A percentile compares a stretch with the other conserved stretches of the same genome.
These are phyloP conservation scores for Molossus alvarezi DNA, from an alignment of 2,797 vertebrate genomes.

Conservation along the genomic window DNA sequence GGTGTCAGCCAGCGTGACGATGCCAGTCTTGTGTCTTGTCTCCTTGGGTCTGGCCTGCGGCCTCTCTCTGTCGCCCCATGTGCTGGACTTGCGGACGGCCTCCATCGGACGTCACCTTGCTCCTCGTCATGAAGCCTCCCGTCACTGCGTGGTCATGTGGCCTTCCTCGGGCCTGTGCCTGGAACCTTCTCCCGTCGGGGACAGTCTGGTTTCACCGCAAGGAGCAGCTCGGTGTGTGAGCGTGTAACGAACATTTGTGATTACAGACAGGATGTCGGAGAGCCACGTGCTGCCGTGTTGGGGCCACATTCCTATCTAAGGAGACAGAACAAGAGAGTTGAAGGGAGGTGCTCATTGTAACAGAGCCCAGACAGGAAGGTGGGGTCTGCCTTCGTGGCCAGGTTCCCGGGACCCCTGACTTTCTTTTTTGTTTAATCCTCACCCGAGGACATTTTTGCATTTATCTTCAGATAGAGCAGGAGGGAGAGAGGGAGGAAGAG, in stretches of 20 bases:
- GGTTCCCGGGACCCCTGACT: neutral
- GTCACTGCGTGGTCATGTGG: fast-evolving
- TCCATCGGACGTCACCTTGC: neutral
- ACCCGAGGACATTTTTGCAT: too few relatives aligned
- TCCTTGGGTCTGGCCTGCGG: too few relatives aligned
- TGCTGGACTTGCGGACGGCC: fast-evolving
- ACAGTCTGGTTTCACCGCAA: fast-evolving
- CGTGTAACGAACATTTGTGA: neutral
- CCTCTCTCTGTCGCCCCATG: neutral
- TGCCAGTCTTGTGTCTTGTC: neutral
- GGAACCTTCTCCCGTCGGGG: neutral
- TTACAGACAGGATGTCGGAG: neutral
- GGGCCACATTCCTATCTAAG: neutral
- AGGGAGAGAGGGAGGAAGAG: too few relatives aligned
- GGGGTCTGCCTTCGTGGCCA: neutral
- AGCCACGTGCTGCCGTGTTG: too few relatives aligned
- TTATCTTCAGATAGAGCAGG: too few relatives aligned
- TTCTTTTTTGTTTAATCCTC: too few relatives aligned
- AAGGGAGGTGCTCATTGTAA: fast-evolving
- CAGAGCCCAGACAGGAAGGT: neutral
- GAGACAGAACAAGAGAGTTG: neutral
- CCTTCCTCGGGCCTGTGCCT: neutral
- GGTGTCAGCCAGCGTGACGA: fast-evolving
- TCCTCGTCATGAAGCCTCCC: neutral
- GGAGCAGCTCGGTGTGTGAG: neutral